Evolutionary conservation across 2,888 invertebrate species (phyloP).

Genomic region (Drosophila affinis): DNA sequence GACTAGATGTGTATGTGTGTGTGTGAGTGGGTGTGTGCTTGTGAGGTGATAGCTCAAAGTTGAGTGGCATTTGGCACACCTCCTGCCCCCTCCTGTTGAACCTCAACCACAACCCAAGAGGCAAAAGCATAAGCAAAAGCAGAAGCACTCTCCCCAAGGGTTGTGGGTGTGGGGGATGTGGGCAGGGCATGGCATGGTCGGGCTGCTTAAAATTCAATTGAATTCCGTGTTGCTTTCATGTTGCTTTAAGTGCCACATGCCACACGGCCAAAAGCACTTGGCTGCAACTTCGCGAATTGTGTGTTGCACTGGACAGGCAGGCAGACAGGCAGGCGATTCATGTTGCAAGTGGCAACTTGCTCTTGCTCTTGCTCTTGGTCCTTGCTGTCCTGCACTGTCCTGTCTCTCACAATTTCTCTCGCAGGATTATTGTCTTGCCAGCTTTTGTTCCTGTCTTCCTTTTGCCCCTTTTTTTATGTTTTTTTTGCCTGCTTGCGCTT

Average conservation of each 20-base stretch:
- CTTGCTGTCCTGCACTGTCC: not conserved
- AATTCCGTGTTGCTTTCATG: slow-evolving; percentile 15
- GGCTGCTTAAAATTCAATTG: slow-evolving; percentile 18
- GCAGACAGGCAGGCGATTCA: slow-evolving; percentile 7
- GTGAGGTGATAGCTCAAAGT: slow-evolving; percentile 21
- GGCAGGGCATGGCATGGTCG: too few relatives aligned
- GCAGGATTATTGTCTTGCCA: slow-evolving; percentile 32
- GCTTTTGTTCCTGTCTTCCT: slow-evolving; percentile 34
- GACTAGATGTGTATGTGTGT: not conserved
- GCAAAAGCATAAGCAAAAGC: not conserved
- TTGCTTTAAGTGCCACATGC: slow-evolving; percentile 17
- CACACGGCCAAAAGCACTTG: not conserved
- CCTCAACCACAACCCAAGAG: not conserved
- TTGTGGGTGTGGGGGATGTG: too few relatives aligned
- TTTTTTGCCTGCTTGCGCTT: slow-evolving; percentile 17
- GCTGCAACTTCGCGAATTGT: slow-evolving; percentile 28
- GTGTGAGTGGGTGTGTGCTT: not conserved
- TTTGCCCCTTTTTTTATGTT: slow-evolving; percentile 3
- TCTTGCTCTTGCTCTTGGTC: not conserved
- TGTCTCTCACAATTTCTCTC: slow-evolving; percentile 11
- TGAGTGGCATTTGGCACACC: slow-evolving; percentile 20
- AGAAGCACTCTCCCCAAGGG: not conserved
- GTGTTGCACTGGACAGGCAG: slow-evolving; percentile 8
- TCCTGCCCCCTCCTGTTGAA: not conserved
- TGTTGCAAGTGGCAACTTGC: not conserved